Evolutionary conservation across 2,113 vertebrate species (phyloP).

Genomic region (Oryzias celebensis): DNA sequence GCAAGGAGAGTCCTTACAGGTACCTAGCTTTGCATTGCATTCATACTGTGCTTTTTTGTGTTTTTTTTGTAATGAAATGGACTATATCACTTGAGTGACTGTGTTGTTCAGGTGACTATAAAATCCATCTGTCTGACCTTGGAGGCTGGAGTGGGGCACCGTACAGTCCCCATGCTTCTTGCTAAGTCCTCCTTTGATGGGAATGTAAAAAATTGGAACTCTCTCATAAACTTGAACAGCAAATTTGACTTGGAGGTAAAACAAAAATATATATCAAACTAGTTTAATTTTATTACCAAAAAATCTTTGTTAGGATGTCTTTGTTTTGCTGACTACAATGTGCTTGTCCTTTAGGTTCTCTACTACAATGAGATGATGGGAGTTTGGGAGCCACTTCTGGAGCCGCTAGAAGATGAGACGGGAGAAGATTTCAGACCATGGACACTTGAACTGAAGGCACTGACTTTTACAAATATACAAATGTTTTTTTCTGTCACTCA

Average conservation of each 20-base stretch:
- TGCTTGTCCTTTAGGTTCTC: conserved; percentile 81
- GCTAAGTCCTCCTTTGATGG: conserved; percentile 90
- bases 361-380: conserved; percentile 96
- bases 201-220: conserved; percentile 90
- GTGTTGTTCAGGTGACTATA: conserved; percentile 73
- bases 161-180: conserved; percentile 95
- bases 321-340: conserved; percentile 1
- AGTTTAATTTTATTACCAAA: not conserved
- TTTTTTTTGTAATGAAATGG: not conserved
- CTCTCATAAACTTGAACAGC: conserved; percentile 88
- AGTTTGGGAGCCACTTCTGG: conserved; percentile 96
- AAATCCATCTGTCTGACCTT: conserved; percentile 90
- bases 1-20: conserved; percentile 84
- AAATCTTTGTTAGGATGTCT: too few relatives aligned
- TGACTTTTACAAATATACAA: not conserved
- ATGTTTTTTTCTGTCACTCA: not conserved
- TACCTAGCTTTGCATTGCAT: conserved; percentile 35
- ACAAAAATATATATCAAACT: not conserved
- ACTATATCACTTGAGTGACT: not conserved
- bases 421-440: conserved; percentile 89
- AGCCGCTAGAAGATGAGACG: conserved; percentile 90
- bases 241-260: conserved; percentile 88
- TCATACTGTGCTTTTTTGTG: not conserved
- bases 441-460: conserved; percentile 89
- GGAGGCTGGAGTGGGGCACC: conserved; percentile 94